A percentile compares a stretch with the other conserved stretches of the same genome.
These are phyloP conservation scores for Lophius piscatorius DNA, from an alignment of 2,113 vertebrate species.

Conservation along the genomic window DNA sequence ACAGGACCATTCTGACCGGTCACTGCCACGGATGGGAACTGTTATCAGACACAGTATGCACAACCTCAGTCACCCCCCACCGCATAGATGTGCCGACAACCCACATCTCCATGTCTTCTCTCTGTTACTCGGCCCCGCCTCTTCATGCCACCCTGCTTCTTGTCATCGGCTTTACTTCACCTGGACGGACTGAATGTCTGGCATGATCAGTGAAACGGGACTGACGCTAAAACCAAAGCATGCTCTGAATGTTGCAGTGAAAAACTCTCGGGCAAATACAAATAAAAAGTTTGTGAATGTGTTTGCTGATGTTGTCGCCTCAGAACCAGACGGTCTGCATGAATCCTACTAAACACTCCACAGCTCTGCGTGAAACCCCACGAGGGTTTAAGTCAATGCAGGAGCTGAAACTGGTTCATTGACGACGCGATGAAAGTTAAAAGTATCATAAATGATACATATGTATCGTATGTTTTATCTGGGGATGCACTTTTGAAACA, in stretches of 20 bases:
- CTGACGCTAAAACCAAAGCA: constrained; percentile 36
- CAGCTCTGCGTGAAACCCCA: no score
- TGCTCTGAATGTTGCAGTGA: constrained; percentile 1
- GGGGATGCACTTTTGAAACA: no score
- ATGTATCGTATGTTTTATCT: no score
- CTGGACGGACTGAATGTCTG: constrained; percentile 24
- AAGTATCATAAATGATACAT: no score
- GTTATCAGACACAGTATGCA: no score
- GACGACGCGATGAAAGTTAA: no score
- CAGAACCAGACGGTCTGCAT: constrained; percentile 18
- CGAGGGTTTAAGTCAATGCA: no score
- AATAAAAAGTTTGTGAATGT: constrained; percentile 7
- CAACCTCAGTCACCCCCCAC: no score
- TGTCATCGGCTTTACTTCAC: constrained; percentile 47
- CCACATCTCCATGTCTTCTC: constrained; percentile 20
- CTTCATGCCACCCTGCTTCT: constrained; percentile 46
- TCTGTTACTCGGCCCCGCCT: constrained; percentile 21
- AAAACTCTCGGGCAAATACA: no score
- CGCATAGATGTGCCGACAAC: constrained; percentile 46
- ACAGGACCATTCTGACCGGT: constrained; percentile 11
- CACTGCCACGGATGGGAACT: constrained; percentile 57
- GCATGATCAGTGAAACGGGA: no score
- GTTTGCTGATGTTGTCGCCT: constrained; percentile 22
- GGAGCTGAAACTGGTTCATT: no score
- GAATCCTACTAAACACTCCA: no score